Percentiles rank a stretch among this genome's conserved stretches.
phyloP scores from a whole-genome alignment of 2,113 vertebrate genomes.

The Genyomyrus donnyi region DNA sequence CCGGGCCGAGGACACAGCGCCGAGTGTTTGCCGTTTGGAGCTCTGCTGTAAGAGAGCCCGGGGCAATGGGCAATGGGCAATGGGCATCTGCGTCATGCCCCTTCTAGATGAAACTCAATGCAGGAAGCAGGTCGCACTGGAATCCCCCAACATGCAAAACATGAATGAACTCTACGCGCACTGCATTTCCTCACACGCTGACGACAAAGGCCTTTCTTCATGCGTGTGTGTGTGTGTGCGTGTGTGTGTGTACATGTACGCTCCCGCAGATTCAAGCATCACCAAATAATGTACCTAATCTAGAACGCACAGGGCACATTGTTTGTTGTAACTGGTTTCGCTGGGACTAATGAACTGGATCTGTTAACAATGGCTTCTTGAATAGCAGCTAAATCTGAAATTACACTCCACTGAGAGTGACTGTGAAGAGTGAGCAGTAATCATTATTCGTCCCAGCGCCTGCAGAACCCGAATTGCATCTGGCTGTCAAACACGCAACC shows the following conservation, averaged over 20 bases:
- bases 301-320: background rate
- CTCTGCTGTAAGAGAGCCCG: background rate
- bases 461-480: background rate
- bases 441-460: background rate
- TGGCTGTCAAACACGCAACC: background rate
- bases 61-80: background rate
- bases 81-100: background rate
- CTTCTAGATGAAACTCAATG: background rate
- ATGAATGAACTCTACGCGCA: background rate
- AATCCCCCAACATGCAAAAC: background rate
- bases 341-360: background rate
- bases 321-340: background rate
- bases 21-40: constrained; percentile 5
- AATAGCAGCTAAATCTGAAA: background rate
- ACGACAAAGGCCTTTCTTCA: background rate
- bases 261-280: background rate
- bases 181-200: background rate
- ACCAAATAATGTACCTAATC: background rate
- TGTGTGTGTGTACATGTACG: background rate
- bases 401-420: background rate
- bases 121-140: constrained; percentile 4
- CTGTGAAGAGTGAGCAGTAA: background rate
- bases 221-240: background rate
- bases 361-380: background rate
- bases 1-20: background rate